Percentiles rank a stretch among this genome's conserved stretches.
These are phyloP conservation scores for Aplochiton taeniatus DNA, from an alignment of 2,797 vertebrate species.

Conservation along the genomic window DNA sequence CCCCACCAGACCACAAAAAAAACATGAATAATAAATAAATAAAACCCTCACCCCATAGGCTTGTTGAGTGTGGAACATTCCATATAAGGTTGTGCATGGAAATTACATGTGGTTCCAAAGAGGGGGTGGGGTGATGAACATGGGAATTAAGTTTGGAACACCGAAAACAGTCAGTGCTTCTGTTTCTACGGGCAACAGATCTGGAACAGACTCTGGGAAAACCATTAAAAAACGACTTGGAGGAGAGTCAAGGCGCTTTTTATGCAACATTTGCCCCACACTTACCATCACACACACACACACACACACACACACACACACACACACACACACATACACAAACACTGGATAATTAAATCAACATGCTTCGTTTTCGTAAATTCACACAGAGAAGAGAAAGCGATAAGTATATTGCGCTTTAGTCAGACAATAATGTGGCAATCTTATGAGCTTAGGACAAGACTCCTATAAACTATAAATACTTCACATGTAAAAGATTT, in stretches of 20 bases:
- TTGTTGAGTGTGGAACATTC: slow-evolving; percentile 19
- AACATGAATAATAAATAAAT: too few relatives aligned
- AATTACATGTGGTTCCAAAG: slow-evolving; percentile 22
- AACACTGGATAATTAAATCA: neutral
- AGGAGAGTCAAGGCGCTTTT: slow-evolving; percentile 22
- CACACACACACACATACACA: neutral
- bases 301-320: neutral
- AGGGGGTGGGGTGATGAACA: slow-evolving; percentile 14
- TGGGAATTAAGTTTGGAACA: slow-evolving; percentile 38
- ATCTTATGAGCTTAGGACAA: too few relatives aligned
- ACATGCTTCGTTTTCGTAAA: neutral
- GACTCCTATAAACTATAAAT: too few relatives aligned
- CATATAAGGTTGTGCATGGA: slow-evolving; percentile 39
- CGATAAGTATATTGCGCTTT: too few relatives aligned
- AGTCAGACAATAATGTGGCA: too few relatives aligned
- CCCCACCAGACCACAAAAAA: too few relatives aligned
- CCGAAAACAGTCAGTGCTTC: slow-evolving; percentile 17
- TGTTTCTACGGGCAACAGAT: slow-evolving; percentile 34
- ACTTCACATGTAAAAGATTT: too few relatives aligned
- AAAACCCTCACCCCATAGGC: too few relatives aligned
- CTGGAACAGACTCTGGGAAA: slow-evolving; percentile 32
- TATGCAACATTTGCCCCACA: slow-evolving; percentile 20
- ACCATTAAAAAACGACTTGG: slow-evolving; percentile 38
- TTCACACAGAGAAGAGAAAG: too few relatives aligned
- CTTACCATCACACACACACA: neutral